Evolutionary conservation across 2,888 invertebrate genomes (phyloP).

Genomic region (Keiferia lycopersicella): DNA sequence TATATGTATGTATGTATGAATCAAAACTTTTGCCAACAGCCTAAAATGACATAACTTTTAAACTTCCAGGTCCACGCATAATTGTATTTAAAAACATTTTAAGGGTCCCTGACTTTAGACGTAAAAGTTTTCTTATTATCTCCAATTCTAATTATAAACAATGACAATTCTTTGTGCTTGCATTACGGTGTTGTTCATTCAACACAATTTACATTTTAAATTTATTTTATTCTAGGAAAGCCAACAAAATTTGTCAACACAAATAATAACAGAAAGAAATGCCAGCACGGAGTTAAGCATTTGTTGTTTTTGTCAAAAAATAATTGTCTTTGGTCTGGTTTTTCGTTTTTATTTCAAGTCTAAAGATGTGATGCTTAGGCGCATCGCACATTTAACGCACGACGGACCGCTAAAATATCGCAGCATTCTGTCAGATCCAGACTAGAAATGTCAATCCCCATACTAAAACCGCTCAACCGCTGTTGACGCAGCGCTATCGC

Average conservation of each 20-base stretch:
- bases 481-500: too few relatives aligned
- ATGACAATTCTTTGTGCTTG: slow-evolving; percentile 28
- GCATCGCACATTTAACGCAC: too few relatives aligned
- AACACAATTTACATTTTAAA: slow-evolving; percentile 29
- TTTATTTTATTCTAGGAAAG: slow-evolving; percentile 21
- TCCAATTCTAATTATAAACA: slow-evolving; percentile 29
- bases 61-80: slow-evolving; percentile 18
- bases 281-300: slow-evolving; percentile 20
- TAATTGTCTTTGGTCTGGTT: background rate
- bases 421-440: too few relatives aligned
- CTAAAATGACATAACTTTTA: background rate
- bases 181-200: slow-evolving; percentile 19
- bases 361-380: background rate
- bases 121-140: slow-evolving; percentile 37
- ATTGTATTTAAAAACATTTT: slow-evolving; percentile 29
- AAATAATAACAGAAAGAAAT: slow-evolving; percentile 22
- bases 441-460: too few relatives aligned
- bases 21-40: slow-evolving; percentile 12
- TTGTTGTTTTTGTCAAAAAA: background rate
- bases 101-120: slow-evolving; percentile 55
- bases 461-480: too few relatives aligned
- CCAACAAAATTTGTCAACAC: background rate
- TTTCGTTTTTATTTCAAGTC: background rate
- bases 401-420: too few relatives aligned
- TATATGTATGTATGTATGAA: too few relatives aligned